Conservation (phyloP, 2,888 invertebrate genomes). For the Operophtera brumata region DNA sequence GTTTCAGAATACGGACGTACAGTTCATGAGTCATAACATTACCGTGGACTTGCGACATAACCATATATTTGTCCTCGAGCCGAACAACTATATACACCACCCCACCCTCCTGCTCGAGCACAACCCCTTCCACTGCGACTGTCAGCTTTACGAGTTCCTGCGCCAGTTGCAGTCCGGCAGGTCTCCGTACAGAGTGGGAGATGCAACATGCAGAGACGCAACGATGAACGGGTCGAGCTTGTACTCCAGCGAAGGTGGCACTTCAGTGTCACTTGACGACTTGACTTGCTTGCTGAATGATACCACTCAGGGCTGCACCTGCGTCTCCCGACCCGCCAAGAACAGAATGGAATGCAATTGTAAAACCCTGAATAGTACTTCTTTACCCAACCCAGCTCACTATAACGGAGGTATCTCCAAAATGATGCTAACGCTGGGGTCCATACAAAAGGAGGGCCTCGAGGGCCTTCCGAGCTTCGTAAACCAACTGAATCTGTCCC, state of each 20-base stretch:
- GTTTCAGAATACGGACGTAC: constrained; percentile 27
- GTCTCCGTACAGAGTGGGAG: neutral
- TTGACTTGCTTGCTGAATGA: constrained; percentile 20
- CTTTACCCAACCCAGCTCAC: constrained; percentile 11
- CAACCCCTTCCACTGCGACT: constrained; percentile 35
- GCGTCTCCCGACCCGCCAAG: constrained; percentile 16
- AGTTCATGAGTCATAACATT: constrained; percentile 18
- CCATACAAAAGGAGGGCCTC: neutral
- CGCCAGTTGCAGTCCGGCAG: constrained; percentile 5
- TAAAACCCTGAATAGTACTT: neutral
- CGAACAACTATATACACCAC: neutral
- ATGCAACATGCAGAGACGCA: constrained; percentile 19
- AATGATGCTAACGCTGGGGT: constrained; percentile 8
- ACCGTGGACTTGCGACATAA: constrained; percentile 16
- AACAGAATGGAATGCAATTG: constrained; percentile 22
- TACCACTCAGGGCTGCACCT: constrained; percentile 9
- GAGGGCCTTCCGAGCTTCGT: constrained; percentile 8
- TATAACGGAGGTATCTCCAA: neutral
- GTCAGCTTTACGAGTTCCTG: constrained; percentile 20
- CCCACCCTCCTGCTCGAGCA: constrained; percentile 12
- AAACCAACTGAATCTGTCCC: neutral
- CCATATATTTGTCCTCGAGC: constrained; percentile 17
- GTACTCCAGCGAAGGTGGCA: neutral
- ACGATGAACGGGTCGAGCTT: neutral
- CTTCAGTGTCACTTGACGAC: neutral